Conservation (phyloP, 2,888 invertebrate species). For the Odontocerum albicorne region DNA sequence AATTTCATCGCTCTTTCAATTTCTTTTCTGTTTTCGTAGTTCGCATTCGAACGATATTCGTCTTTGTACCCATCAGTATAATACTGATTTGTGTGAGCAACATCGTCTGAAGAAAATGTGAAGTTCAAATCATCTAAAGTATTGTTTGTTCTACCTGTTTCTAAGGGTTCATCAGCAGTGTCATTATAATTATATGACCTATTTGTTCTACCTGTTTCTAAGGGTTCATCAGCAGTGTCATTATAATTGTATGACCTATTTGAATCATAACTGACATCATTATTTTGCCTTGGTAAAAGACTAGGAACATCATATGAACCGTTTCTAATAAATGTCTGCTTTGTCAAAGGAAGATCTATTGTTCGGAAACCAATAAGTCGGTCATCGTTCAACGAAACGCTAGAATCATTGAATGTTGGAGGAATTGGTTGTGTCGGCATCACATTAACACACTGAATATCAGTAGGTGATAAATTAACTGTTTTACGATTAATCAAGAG, state of each 20-base stretch:
- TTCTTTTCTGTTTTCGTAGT: conserved; percentile 11
- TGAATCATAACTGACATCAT: conserved; percentile 26
- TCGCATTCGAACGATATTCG: conserved; percentile 4
- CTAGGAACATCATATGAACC: conserved; percentile 28
- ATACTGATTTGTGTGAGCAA: conserved; percentile 8
- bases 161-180: conserved; percentile 48
- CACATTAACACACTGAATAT: conserved; percentile 33
- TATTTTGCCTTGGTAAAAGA: conserved; percentile 14
- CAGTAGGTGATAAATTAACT: conserved; percentile 29
- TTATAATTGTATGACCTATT: conserved; percentile 43
- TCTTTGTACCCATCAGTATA: conserved; percentile 19
- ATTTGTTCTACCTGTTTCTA: conserved; percentile 53
- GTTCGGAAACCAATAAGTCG: neutral
- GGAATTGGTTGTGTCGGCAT: conserved; percentile 18
- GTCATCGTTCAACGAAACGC: conserved; percentile 1
- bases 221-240: conserved; percentile 48
- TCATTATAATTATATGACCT: conserved; percentile 45
- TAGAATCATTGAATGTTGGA: conserved; percentile 8
- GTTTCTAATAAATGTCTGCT: neutral
- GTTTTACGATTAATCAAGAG: conserved; percentile 25
- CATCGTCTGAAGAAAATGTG: conserved; percentile 51
- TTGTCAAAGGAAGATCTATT: conserved; percentile 1
- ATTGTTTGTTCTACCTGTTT: conserved; percentile 55
- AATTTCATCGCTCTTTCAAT: conserved; percentile 24
- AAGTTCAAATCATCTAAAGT: conserved; percentile 55